phyloP scores from a whole-genome alignment of 2,797 vertebrate species.

The Thripadectes ignobilis region DNA sequence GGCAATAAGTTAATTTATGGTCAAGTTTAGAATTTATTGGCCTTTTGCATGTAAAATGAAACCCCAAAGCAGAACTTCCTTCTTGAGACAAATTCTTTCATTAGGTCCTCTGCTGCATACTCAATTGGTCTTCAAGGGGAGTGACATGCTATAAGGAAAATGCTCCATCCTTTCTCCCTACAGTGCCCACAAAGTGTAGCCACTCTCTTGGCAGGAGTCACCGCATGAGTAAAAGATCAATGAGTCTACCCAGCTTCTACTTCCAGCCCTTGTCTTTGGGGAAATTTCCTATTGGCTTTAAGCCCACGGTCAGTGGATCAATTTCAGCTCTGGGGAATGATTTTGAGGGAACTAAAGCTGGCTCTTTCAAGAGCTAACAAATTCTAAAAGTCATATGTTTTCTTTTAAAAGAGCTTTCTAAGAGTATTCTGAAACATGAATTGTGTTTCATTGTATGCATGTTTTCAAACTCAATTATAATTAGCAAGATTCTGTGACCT shows the following conservation, averaged over 20 bases:
- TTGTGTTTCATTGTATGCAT: background rate
- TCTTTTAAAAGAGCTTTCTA: background rate
- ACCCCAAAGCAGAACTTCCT: background rate
- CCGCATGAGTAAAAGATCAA: background rate
- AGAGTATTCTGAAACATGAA: background rate
- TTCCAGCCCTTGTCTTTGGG: background rate
- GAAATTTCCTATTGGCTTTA: background rate
- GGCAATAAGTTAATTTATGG: background rate
- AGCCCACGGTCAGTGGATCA: background rate
- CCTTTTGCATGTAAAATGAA: background rate
- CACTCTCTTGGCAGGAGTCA: background rate
- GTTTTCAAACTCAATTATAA: background rate
- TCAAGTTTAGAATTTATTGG: background rate
- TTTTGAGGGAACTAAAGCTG: background rate
- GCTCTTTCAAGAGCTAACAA: background rate
- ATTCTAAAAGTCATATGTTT: background rate
- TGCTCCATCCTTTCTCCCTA: background rate
- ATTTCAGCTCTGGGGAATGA: background rate
- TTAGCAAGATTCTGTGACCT: background rate
- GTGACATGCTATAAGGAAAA: background rate
- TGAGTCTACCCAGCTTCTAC: background rate
- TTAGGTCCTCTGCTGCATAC: background rate
- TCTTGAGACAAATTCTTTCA: background rate
- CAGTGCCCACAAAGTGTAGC: accelerated
- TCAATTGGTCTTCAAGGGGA: background rate